phyloP scores from a whole-genome alignment of 2,888 invertebrate genomes.

The Apotomis turbidana region DNA sequence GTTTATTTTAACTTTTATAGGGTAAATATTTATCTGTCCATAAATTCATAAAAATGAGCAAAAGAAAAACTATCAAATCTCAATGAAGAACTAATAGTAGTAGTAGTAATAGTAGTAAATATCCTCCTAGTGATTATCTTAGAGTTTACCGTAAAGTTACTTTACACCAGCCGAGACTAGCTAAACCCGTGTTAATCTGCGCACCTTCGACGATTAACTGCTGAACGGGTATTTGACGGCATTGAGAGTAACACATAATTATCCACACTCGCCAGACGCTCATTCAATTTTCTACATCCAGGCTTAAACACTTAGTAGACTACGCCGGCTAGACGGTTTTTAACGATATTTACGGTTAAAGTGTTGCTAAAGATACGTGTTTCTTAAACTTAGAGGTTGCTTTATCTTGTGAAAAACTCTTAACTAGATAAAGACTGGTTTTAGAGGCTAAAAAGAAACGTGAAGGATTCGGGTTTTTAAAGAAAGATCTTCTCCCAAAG shows the following conservation, averaged over 20 bases:
- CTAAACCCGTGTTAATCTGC: slow-evolving; percentile 17
- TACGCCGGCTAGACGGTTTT: slow-evolving; percentile 28
- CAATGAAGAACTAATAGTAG: neutral
- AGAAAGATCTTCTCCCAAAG: too few species aligned
- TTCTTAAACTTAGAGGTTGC: neutral
- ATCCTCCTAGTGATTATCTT: neutral
- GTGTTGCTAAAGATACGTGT: slow-evolving; percentile 17
- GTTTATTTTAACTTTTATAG: too few species aligned
- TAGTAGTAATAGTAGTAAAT: neutral
- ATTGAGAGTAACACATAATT: slow-evolving; percentile 28
- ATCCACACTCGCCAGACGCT: slow-evolving; percentile 23
- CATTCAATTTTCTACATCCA: slow-evolving; percentile 30
- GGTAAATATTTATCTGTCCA: too few species aligned
- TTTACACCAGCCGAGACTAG: slow-evolving; percentile 8
- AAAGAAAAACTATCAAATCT: neutral
- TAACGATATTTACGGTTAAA: slow-evolving; percentile 16
- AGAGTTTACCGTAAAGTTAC: slow-evolving; percentile 9
- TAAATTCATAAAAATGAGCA: neutral
- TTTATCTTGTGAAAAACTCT: neutral
- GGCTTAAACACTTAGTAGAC: slow-evolving; percentile 21
- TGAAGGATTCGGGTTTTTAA: neutral
- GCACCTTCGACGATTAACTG: slow-evolving; percentile 24
- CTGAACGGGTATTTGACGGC: slow-evolving; percentile 22
- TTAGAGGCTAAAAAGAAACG: neutral
- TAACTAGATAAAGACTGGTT: neutral